These are phyloP conservation scores for Taxidea taxus DNA, from an alignment of 2,113 vertebrate genomes.

Conservation along the genomic window DNA sequence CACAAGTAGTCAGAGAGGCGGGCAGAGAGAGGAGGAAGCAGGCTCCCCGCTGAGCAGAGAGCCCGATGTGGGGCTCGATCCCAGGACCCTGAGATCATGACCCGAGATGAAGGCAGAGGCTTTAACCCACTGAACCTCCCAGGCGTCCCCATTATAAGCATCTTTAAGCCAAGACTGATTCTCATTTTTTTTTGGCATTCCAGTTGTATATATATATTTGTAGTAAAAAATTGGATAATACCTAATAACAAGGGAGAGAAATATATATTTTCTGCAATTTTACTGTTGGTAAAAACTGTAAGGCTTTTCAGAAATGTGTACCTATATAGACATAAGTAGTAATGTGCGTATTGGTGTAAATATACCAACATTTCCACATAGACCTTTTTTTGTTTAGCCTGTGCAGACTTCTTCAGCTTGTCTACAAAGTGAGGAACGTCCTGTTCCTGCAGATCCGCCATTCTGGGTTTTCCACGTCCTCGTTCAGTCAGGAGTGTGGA, in stretches of 20 bases:
- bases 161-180: not conserved
- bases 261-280: not conserved
- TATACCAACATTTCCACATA: too few relatives aligned
- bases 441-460: not conserved
- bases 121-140: too few relatives aligned
- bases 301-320: not conserved
- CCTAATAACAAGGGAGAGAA: not conserved
- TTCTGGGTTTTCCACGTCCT: not conserved
- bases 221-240: not conserved
- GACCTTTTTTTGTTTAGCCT: not conserved
- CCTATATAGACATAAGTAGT: not conserved
- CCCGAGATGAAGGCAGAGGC: too few relatives aligned
- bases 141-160: not conserved
- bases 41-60: too few relatives aligned
- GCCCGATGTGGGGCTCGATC: too few relatives aligned
- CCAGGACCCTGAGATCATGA: too few relatives aligned
- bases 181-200: not conserved
- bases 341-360: too few relatives aligned
- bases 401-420: not conserved
- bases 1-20: too few relatives aligned
- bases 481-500: not conserved
- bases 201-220: not conserved
- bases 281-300: not conserved
- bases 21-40: too few relatives aligned
- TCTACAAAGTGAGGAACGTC: not conserved